These are phyloP conservation scores for Acleris emargana DNA, from an alignment of 2,888 invertebrate species.

Conservation along the genomic window DNA sequence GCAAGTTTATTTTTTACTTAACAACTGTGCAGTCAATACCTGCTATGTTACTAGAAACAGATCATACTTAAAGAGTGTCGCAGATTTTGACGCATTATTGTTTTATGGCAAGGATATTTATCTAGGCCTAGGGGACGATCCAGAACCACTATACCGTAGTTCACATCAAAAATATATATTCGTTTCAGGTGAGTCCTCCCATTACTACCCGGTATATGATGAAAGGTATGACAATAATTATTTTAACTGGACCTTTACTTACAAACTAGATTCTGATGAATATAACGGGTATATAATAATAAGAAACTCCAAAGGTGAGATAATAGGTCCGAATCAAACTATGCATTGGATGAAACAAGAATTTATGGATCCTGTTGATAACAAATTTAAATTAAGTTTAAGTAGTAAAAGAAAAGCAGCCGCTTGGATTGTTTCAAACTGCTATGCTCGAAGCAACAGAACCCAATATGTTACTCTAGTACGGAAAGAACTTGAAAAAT, in stretches of 20 bases:
- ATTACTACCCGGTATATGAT: too few species aligned
- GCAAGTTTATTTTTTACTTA: conserved; percentile 44
- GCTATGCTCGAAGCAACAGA: conserved; percentile 45
- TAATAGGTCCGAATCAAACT: too few species aligned
- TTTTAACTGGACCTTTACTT: too few species aligned
- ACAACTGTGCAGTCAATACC: conserved; percentile 48
- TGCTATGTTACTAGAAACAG: conserved; percentile 52
- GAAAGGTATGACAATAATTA: too few species aligned
- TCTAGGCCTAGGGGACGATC: conserved; percentile 4
- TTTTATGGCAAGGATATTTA: conserved; percentile 51
- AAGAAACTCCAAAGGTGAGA: too few species aligned
- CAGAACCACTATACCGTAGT: conserved; percentile 44
- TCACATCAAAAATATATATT: conserved; percentile 14
- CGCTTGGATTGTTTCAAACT: too few species aligned
- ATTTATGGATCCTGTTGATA: too few species aligned
- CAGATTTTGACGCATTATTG: conserved; percentile 51
- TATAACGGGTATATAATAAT: too few species aligned
- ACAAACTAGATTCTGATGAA: too few species aligned
- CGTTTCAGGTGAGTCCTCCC: too few species aligned
- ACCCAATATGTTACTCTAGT: conserved; percentile 46
- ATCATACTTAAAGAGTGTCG: conserved; percentile 38
- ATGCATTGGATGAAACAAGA: conserved; percentile 33
- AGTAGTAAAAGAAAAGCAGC: too few species aligned
- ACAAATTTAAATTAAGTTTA: too few species aligned
- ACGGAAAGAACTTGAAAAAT: conserved; percentile 44